These are phyloP conservation scores for Ceratotherium simum DNA, from an alignment of 2,113 vertebrate species.

Conservation along the genomic window DNA sequence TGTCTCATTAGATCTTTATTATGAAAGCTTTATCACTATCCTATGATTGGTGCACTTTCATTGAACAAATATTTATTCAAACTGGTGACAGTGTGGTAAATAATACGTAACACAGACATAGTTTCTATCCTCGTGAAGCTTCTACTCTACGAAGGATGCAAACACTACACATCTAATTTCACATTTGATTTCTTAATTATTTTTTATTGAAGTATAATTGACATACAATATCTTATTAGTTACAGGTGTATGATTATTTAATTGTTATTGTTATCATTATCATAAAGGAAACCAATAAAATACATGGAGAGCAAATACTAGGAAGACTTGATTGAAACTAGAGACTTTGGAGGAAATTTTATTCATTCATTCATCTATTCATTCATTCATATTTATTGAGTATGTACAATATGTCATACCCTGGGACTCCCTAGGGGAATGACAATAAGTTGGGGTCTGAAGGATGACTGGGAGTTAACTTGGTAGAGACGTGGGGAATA, in stretches of 20 bases:
- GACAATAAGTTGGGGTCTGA: background rate
- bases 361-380: background rate
- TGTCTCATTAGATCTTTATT: background rate
- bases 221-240: too few species aligned
- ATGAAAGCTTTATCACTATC: background rate
- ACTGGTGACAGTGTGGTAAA: background rate
- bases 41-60: background rate
- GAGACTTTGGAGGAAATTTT: background rate
- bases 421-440: background rate
- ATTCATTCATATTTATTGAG: background rate
- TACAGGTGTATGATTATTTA: background rate
- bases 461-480: background rate
- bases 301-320: background rate
- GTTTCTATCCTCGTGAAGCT: background rate
- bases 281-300: background rate
- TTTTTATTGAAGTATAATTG: too few species aligned
- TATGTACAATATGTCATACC: background rate
- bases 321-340: background rate
- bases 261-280: background rate
- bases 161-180: background rate
- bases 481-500: background rate
- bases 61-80: background rate
- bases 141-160: background rate
- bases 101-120: background rate
- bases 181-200: background rate